Conservation (phyloP, 2,113 vertebrate species). For the Sterna hirundo region DNA sequence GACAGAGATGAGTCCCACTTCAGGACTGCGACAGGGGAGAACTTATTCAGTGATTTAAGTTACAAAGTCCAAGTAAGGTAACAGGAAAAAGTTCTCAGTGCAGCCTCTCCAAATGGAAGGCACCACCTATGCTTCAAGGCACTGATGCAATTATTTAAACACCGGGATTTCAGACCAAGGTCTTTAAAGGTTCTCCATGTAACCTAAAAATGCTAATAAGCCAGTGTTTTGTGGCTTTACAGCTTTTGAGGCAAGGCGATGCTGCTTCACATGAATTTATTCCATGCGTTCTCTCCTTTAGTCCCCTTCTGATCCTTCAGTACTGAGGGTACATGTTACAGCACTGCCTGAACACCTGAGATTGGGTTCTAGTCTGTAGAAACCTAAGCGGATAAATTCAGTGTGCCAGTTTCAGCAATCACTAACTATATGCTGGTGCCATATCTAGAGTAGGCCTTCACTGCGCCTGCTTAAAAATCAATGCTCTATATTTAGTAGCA, state of each 20-base stretch:
- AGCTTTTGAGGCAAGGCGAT: not conserved
- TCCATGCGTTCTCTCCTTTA: not conserved
- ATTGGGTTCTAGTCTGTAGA: too few relatives aligned
- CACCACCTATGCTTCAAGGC: accelerated
- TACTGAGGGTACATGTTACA: not conserved
- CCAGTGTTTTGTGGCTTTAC: not conserved
- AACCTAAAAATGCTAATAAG: not conserved
- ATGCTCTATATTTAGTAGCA: not conserved
- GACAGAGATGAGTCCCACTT: not conserved
- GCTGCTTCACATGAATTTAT: not conserved
- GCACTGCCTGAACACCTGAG: not conserved
- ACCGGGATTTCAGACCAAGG: not conserved
- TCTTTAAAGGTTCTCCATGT: not conserved
- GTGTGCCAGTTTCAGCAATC: not conserved
- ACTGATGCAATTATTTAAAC: not conserved
- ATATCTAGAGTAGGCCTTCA: not conserved
- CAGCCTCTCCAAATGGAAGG: not conserved
- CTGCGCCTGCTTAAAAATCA: not conserved
- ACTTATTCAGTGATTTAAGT: not conserved
- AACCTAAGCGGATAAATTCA: not conserved
- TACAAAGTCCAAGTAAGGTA: not conserved
- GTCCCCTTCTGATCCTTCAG: not conserved
- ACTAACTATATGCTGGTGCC: not conserved
- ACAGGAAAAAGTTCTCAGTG: not conserved
- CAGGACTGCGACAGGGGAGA: not conserved